Conservation (phyloP, 1,140 invertebrate genomes). For the Drosophila subobscura region DNA sequence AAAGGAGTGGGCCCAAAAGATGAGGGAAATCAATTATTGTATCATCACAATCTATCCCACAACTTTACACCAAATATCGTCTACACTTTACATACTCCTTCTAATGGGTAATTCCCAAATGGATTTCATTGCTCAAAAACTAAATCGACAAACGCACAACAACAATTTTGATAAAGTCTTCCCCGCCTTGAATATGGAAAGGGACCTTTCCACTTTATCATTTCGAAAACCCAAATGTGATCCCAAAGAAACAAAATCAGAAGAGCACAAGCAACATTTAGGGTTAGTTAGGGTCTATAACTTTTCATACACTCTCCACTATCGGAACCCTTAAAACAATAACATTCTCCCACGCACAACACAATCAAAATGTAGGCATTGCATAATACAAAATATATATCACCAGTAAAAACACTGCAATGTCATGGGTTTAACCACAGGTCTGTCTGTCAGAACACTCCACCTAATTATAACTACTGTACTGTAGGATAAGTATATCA, state of each 20-base stretch:
- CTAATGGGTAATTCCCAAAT: neutral
- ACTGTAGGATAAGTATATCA: conserved; percentile 43
- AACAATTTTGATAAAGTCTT: conserved; percentile 47
- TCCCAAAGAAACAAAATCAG: conserved; percentile 34
- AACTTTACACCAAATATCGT: neutral
- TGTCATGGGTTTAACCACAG: conserved; percentile 29
- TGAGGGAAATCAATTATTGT: neutral
- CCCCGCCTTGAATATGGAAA: conserved; percentile 36
- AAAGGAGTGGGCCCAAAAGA: conserved; percentile 10
- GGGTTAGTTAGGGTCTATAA: conserved; percentile 19
- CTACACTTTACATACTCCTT: neutral
- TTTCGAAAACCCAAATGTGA: conserved; percentile 65
- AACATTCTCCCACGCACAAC: conserved; percentile 50
- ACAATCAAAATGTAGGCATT: conserved; percentile 59
- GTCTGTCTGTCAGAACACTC: conserved; percentile 24
- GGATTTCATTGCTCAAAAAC: conserved; percentile 51
- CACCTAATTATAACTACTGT: conserved; percentile 53
- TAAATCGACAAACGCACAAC: conserved; percentile 1
- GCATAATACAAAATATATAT: conserved; percentile 17
- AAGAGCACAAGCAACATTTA: conserved; percentile 24
- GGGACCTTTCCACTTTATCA: neutral
- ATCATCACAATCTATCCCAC: conserved; percentile 1
- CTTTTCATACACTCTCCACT: conserved; percentile 9
- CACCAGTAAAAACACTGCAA: neutral
- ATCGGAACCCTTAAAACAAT: conserved; percentile 10